Evolutionary conservation across 2,797 vertebrate species (phyloP), one percentile per base, ranked within the genome.

Genomic region (Danio tinwini): DNA sequence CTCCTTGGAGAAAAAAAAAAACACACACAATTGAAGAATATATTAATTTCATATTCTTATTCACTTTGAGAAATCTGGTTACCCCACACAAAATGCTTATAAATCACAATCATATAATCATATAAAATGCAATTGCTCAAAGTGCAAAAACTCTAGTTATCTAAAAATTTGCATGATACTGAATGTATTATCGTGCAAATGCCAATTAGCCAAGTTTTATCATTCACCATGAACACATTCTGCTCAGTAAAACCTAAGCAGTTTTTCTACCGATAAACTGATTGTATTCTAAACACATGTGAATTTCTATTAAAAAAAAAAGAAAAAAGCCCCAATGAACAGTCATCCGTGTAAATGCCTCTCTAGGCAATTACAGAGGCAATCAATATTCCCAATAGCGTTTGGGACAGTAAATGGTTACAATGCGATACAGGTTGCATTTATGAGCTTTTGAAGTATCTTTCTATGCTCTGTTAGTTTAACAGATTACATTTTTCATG

Each of bases 381-480:
- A 88, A 92, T 92, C 91, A 91, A 92, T 92, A 89, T 91, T 83
- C 85, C 63, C 85, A 85, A 88, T 87, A 87, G 82, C 88, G 86
- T 87, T 82, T 83, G 84, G 84, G 82, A 89, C 64, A 78, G 85
- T 84, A 83, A 88, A 50, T 67, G 87, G 88, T 89, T 89, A 84
- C 80, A 84, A 85, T 85, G 82, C 79, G 83, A 88, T 87, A 82
- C 81, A 80, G 74, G 82, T 82, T 83, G 80, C 84, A 82, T 81
- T 90, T 90, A 92, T 92, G 85, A 89, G 84, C 82, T 90, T 86
- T 87, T 75, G 83, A 70, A 44, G 62, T 78, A 82, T 52, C 86
- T 86, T 65, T 89, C 83, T 91, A 86, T 89, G 88, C 88, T 86
- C 88, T 85, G 85, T 86, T 91, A 84, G 87, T 86, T 91, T 91